Conservation (phyloP, 2,888 invertebrate species). For the Tipula helvola region DNA sequence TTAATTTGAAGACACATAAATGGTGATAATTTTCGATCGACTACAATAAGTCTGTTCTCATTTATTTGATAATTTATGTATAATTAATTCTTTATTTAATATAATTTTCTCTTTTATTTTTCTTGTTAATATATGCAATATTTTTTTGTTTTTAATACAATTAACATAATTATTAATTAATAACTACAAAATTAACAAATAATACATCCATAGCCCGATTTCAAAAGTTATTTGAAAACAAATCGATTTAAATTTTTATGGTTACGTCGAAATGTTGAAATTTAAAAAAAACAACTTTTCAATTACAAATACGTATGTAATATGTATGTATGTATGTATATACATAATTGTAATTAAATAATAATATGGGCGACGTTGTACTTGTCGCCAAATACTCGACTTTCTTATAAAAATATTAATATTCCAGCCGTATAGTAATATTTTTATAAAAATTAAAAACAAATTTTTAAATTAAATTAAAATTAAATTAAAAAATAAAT, state of each 20-base stretch:
- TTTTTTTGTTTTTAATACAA: background rate
- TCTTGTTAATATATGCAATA: background rate
- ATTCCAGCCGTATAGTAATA: background rate
- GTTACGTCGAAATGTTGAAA: too few species aligned
- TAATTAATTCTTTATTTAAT: background rate
- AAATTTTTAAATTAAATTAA: background rate
- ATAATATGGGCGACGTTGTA: background rate
- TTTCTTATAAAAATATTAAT: background rate
- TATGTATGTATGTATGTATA: too few species aligned
- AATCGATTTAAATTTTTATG: background rate
- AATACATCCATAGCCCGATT: background rate
- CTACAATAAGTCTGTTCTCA: background rate
- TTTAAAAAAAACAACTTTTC: background rate
- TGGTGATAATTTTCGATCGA: background rate
- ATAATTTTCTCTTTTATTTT: background rate
- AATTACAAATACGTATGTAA: background rate
- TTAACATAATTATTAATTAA: background rate
- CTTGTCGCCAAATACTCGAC: background rate
- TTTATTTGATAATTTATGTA: background rate
- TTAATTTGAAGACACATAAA: background rate
- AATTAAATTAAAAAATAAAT: background rate
- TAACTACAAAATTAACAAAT: background rate
- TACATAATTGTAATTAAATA: too few species aligned
- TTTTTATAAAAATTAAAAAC: background rate
- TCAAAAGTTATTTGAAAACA: background rate